Conservation (phyloP, 53 echinoderm and acorn worm genomes). For the Astropecten irregularis region DNA sequence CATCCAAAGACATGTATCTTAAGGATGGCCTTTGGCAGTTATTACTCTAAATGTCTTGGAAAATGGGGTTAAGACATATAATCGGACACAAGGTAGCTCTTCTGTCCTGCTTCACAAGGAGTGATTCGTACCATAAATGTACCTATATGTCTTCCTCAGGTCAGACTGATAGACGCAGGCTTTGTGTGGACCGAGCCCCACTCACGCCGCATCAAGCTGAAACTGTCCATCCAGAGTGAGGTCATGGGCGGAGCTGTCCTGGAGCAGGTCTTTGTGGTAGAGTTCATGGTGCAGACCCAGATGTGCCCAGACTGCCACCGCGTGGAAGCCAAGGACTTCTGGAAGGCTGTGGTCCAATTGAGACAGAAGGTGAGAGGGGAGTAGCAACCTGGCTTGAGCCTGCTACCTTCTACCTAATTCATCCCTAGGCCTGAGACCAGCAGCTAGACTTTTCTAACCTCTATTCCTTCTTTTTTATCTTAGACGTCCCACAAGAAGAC, state of each 20-base stretch:
- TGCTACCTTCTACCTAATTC: no score
- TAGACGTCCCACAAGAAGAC: slow-evolving; percentile 97
- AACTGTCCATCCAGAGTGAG: slow-evolving; percentile 94
- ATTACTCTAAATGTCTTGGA: no score
- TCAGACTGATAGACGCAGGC: slow-evolving; percentile 81
- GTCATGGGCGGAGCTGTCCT: slow-evolving; percentile 90
- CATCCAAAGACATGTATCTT: no score
- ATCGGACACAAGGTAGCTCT: no score
- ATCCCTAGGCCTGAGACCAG: no score
- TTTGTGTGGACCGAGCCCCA: slow-evolving; percentile 98
- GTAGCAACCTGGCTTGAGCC: no score
- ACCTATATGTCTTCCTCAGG: no score
- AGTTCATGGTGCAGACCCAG: slow-evolving; percentile 87
- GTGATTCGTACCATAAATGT: no score
- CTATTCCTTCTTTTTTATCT: not conserved
- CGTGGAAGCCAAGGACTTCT: slow-evolving; percentile 96
- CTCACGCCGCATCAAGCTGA: slow-evolving; percentile 92
- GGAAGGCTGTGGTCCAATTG: slow-evolving; percentile 93
- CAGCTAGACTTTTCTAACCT: no score
- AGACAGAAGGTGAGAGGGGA: slow-evolving; percentile 99
- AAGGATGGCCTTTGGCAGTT: no score
- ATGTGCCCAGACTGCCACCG: slow-evolving; percentile 97
- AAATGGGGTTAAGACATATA: no score
- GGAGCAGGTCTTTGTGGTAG: slow-evolving; percentile 93
- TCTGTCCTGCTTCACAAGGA: no score